These are phyloP conservation scores for Agelas oroides DNA, from an alignment of 37 sponge, comb jelly and placozoan species.

Conservation along the genomic window DNA sequence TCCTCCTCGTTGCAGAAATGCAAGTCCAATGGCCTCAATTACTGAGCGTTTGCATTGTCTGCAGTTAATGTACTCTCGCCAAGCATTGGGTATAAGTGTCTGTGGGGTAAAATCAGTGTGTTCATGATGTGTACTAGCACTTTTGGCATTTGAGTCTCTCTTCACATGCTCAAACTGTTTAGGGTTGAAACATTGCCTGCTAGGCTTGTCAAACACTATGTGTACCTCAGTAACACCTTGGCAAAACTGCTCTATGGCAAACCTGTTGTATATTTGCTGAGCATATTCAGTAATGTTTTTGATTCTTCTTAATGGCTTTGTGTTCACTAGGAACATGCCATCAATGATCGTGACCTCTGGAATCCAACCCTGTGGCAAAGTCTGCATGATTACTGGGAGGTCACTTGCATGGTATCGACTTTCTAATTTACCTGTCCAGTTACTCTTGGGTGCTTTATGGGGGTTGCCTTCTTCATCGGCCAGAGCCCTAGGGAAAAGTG, in stretches of 20 bases:
- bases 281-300: not conserved
- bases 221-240: not conserved
- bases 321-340: slow-evolving; percentile 15
- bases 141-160: too few species aligned
- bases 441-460: not conserved
- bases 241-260: too few species aligned
- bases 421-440: not conserved
- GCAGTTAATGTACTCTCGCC: not conserved
- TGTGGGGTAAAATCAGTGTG: too few species aligned
- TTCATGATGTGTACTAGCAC: not conserved
- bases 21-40: slow-evolving; percentile 7
- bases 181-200: too few species aligned
- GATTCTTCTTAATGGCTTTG: not conserved
- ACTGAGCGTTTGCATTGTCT: slow-evolving; percentile 27
- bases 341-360: not conserved
- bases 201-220: too few species aligned
- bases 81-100: too few species aligned
- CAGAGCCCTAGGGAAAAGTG: not conserved
- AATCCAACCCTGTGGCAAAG: not conserved
- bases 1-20: not conserved
- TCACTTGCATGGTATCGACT: not conserved
- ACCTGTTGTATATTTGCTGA: not conserved
- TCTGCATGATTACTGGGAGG: not conserved
- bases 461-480: not conserved
- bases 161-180: too few species aligned